Percentiles rank a stretch among this genome's conserved stretches.
Evolutionary conservation across 2,888 invertebrate genomes (phyloP).

Genomic region (Microchrysa polita): DNA sequence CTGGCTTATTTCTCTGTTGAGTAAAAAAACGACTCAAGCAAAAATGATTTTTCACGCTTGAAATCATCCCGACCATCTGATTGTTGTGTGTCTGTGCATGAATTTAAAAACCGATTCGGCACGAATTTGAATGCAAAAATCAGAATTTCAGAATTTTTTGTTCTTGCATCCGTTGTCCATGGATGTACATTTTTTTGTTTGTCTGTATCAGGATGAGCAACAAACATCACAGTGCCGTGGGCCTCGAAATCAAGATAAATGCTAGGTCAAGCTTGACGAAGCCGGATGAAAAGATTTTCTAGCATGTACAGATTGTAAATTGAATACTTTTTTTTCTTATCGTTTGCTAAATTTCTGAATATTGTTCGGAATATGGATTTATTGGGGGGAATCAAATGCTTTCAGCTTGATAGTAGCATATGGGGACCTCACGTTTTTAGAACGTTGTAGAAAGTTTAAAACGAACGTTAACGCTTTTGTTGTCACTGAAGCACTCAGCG

Average conservation of each 20-base stretch:
- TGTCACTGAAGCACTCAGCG: too few species aligned
- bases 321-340: constrained; percentile 9
- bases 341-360: too few species aligned
- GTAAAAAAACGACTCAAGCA: constrained; percentile 23
- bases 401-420: too few species aligned
- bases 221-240: background rate
- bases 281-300: background rate
- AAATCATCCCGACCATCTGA: background rate
- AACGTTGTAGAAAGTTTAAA: too few species aligned
- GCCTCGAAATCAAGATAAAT: background rate
- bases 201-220: background rate
- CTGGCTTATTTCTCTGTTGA: too few species aligned
- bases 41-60: constrained; percentile 34
- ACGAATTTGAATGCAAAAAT: background rate
- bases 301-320: constrained; percentile 5
- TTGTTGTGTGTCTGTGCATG: constrained; percentile 1
- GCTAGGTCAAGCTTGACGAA: constrained; percentile 16
- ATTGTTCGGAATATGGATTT: too few species aligned
- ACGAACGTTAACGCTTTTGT: too few species aligned
- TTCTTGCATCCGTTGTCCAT: too few species aligned
- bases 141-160: background rate
- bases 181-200: too few species aligned
- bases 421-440: too few species aligned
- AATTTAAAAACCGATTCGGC: background rate
- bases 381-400: too few species aligned